Evolutionary conservation across 2,888 invertebrate genomes (phyloP).

Genomic region (Tachina fera): DNA sequence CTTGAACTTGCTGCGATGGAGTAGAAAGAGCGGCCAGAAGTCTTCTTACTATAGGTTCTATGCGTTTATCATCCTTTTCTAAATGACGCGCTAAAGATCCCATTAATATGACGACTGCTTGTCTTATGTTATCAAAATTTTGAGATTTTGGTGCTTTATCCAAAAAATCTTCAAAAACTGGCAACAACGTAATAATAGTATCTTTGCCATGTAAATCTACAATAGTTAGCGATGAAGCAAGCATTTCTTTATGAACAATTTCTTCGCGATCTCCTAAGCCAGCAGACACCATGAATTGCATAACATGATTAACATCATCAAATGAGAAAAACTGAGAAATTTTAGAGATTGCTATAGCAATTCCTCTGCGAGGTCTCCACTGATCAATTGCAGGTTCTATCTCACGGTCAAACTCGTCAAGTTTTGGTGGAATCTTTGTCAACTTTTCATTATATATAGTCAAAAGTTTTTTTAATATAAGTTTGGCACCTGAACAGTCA

Average conservation of each 20-base stretch:
- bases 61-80: constrained; percentile 93
- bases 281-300: constrained; percentile 92
- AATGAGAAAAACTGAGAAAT: constrained; percentile 87
- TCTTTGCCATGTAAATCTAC: constrained; percentile 97
- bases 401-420: constrained; percentile 96
- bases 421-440: constrained; percentile 91
- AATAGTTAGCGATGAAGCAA: constrained; percentile 95
- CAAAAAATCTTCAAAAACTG: constrained; percentile 96
- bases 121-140: constrained; percentile 95
- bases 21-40: constrained; percentile 96
- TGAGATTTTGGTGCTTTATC: constrained; percentile 96
- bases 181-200: constrained; percentile 89
- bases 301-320: constrained; percentile 87
- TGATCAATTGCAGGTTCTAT: constrained; percentile 93
- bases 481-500: constrained; percentile 84
- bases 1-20: constrained; percentile 99
- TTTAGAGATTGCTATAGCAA: constrained; percentile 91
- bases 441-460: constrained; percentile 90
- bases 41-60: constrained; percentile 96
- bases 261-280: constrained; percentile 94
- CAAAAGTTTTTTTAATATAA: constrained; percentile 87
- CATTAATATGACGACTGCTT: constrained; percentile 98
- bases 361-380: constrained; percentile 95
- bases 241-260: constrained; percentile 93
- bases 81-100: constrained; percentile 98